Evolutionary conservation across 2,113 vertebrate species (phyloP), one percentile per base, ranked within the genome.

Genomic region (Lampris megalopsis): DNA sequence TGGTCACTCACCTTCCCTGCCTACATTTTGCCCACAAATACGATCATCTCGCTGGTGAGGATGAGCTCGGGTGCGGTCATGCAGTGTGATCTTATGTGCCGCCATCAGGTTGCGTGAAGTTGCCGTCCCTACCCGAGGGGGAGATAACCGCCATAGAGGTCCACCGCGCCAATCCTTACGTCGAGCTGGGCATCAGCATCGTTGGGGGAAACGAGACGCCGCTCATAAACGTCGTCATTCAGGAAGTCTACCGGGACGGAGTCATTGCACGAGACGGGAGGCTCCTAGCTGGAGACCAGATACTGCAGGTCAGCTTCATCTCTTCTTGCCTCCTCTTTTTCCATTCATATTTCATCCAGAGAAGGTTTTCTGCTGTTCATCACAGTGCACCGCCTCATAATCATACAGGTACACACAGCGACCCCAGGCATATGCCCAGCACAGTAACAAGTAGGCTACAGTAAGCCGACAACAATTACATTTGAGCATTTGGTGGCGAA

Each of bases 151-250:
- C 96, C 76, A 97, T 99, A 80, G 97, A 99, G 91, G 95, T 99
- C 67, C 96, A 97, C 89, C 96, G 97, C 6, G 95, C 96, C 63
- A 98, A 98, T 90, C 98, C 98, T 13, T 99, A 97, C 8, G 96
- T 97, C 4, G 97, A 99, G 91, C 92, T 99, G 80, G 98, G 98
- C 86, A 97, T 99, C 89, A 99, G 98, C 88, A 95, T 99, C 53
- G 98, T 99, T 9, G 98, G 98, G 50, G 98, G 98, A 78, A 99
- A 98, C 48, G 98, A 99, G 92, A 99, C 98, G 0, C 98, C 98
- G 47, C 94, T 99, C 91, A 98, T 99, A 86, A 99, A 98, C 93
- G 93, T 99, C 57, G 97, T 99, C 81, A 99, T 99, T 90, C 98
- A 99, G 82, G 98, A 99, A 75, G 98, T 99, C 82, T 99, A 99